Base-by-base conservation (phyloP, 2,888 invertebrate genomes). In the Chrysomela aeneicollis region DNA sequence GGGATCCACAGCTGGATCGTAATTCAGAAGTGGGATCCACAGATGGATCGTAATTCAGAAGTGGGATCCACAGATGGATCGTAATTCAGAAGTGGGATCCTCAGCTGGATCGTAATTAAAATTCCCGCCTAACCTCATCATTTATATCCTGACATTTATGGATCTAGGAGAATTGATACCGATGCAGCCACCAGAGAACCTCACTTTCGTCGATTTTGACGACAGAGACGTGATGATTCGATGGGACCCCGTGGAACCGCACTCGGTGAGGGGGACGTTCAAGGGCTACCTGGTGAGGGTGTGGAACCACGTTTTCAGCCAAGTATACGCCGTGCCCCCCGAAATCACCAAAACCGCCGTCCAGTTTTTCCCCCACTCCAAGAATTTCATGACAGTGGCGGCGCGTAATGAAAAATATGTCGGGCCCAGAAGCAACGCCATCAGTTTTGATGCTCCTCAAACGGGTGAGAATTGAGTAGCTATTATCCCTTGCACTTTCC, bases 381-480 rank as follows among this genome's bases (percentile, higher is more conserved):
- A 73, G 65, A 79, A 79, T 60, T 78, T 79, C 62, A 73, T 79
- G 5, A 78, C 78, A 4, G 78, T 78, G 1, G 74, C 78, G 12
- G 78, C 73, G 9, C 70, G 78, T 30, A 79, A 79, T 59, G 77
- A 79, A 57, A 78, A 78, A 66, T 79, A 77, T 61, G 76, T 79
- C 5, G 79, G 79, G 2, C 79, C 78, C 1, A 74, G 77, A n/a
- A 78, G 78, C 61, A 70, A 70, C 10, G 76, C 78, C 6, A 71
- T 79, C 35, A 76, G 73, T 53, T 79, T 79, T 51, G 77, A 78
- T 66, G 79, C 79, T 1, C 79, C 79, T 1, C 78, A 78, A 72
- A 77, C 75, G 69, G 79, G 79, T 78, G n/a, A n/a, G n/a, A n/a
- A n/a, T n/a, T n/a, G n/a, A n/a, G n/a, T n/a, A n/a, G n/a, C n/a